phyloP scores from a whole-genome alignment of 1,140 invertebrate genomes.

The Drosophila busckii region DNA sequence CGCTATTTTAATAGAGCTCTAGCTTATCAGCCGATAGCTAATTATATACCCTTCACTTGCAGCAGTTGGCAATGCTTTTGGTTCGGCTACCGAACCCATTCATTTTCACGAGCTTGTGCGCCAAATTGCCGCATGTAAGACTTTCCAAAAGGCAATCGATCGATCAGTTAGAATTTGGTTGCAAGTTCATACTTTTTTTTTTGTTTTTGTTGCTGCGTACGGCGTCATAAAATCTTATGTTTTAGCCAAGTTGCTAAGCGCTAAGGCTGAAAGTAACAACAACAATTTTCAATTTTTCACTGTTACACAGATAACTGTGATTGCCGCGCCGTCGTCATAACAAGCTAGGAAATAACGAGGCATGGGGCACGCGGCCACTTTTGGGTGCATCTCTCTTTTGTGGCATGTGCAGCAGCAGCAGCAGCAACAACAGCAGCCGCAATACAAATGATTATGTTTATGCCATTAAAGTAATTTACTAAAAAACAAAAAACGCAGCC shows the following conservation, averaged over 20 bases:
- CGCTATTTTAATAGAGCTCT: neutral
- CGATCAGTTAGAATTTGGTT: conserved; percentile 12
- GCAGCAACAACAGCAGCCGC: conserved; percentile 54
- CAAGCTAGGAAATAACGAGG: conserved; percentile 53
- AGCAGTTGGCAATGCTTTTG: neutral
- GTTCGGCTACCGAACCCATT: conserved; percentile 27
- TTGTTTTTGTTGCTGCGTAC: too few species aligned
- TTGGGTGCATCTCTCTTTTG: conserved; percentile 3
- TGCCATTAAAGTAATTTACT: conserved; percentile 77
- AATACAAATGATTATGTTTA: conserved; percentile 76
- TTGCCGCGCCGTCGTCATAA: conserved; percentile 46
- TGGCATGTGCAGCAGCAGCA: conserved; percentile 37
- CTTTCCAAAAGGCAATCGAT: conserved; percentile 18
- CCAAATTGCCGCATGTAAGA: conserved; percentile 4
- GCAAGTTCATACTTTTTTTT: too few species aligned
- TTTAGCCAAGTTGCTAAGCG: conserved; percentile 1
- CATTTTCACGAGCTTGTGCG: conserved; percentile 10
- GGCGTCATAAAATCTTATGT: conserved; percentile 1
- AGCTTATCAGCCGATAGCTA: neutral
- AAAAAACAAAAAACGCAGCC: conserved; percentile 22
- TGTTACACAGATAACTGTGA: conserved; percentile 72
- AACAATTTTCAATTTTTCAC: conserved; percentile 68
- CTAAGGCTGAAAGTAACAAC: neutral
- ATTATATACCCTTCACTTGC: conserved; percentile 9
- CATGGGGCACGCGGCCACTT: conserved; percentile 35